A percentile compares a stretch with the other conserved stretches of the same genome.
Conservation (phyloP, 2,113 vertebrate genomes). For the Gracilinanus agilis region DNA sequence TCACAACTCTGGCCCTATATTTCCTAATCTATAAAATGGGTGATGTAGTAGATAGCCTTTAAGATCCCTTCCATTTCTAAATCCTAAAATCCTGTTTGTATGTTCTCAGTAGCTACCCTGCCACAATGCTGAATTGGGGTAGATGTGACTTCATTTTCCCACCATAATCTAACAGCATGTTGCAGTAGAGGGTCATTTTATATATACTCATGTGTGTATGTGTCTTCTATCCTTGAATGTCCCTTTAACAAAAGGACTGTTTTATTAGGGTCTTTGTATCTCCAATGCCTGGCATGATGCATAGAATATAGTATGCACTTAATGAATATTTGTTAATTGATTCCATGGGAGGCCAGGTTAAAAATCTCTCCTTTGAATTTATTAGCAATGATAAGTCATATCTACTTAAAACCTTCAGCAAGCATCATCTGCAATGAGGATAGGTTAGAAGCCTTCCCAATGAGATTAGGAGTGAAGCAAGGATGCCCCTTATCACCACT, state of each 20-base stretch:
- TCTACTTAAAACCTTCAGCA: too few species aligned
- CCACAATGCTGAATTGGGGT: background rate
- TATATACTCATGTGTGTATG: background rate
- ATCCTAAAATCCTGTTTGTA: background rate
- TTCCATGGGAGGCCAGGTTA: background rate
- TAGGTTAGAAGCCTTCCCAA: too few species aligned
- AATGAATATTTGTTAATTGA: background rate
- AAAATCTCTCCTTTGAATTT: background rate
- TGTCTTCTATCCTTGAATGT: background rate
- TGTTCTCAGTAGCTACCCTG: background rate
- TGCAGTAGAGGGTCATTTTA: background rate
- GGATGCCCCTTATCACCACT: too few species aligned
- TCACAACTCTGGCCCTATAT: background rate
- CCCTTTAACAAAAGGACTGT: background rate
- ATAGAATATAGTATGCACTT: background rate
- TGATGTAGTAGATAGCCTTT: background rate
- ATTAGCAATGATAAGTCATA: background rate
- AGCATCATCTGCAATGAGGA: too few species aligned
- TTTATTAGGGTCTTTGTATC: background rate
- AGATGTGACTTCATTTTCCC: background rate
- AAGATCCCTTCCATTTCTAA: background rate
- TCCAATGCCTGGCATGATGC: background rate
- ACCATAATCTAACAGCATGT: background rate
- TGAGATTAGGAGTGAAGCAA: too few species aligned
- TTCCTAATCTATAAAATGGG: background rate